These are phyloP conservation scores for Danaus melanippus DNA, from an alignment of 1,140 invertebrate species.

Conservation along the genomic window DNA sequence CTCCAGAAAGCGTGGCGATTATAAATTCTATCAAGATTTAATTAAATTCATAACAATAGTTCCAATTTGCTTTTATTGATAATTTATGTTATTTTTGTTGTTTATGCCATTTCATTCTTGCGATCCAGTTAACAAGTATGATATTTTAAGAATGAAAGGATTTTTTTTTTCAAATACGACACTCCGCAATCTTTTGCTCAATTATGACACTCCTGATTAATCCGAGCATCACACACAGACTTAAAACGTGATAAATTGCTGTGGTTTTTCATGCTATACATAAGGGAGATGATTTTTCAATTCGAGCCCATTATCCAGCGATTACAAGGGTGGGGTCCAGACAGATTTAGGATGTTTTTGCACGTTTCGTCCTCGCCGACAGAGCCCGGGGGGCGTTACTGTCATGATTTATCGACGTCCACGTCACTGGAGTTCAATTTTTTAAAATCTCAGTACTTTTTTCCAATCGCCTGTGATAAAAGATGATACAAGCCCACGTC, in stretches of 20 bases:
- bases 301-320: slow-evolving; percentile 34
- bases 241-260: slow-evolving; percentile 21
- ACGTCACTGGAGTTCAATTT: slow-evolving; percentile 5
- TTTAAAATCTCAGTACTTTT: too few relatives aligned
- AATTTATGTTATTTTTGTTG: not conserved
- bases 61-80: too few relatives aligned
- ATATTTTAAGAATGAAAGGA: too few relatives aligned
- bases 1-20: too few relatives aligned
- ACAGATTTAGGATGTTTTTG: slow-evolving; percentile 37
- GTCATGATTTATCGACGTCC: slow-evolving; percentile 31
- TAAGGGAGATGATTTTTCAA: slow-evolving; percentile 35
- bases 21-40: too few relatives aligned
- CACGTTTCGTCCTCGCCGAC: slow-evolving; percentile 18
- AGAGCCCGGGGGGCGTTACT: slow-evolving; percentile 21
- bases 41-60: too few relatives aligned
- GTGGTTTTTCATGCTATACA: slow-evolving; percentile 11
- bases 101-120: not conserved
- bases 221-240: slow-evolving; percentile 12
- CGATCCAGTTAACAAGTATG: not conserved
- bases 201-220: slow-evolving; percentile 11
- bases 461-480: too few relatives aligned
- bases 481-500: too few relatives aligned
- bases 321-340: slow-evolving; percentile 38
- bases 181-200: too few relatives aligned
- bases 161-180: too few relatives aligned